A percentile compares a stretch with the other conserved stretches of the same genome.
These are phyloP conservation scores for Brachionus calyciflorus DNA, from an alignment of 1,140 invertebrate genomes.

Conservation along the genomic window DNA sequence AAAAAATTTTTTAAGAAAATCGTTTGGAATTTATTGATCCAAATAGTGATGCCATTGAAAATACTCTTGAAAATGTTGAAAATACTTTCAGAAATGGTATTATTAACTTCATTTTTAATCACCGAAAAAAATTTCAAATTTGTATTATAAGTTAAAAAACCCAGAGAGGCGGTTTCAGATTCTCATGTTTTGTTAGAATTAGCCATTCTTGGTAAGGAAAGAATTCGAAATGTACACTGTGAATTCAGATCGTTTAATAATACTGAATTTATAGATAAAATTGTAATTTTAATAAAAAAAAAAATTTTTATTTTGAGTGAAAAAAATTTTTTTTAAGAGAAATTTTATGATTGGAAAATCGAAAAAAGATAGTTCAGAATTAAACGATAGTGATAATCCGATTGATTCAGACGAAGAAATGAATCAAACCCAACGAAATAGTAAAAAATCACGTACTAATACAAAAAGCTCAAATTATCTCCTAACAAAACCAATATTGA, in stretches of 20 bases:
- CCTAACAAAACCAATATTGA: constrained; percentile 2
- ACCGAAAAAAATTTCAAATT: background rate
- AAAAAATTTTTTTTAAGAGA: constrained; percentile 11
- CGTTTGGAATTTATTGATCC: constrained; percentile 35
- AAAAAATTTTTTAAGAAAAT: constrained; percentile 35
- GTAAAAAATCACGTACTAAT: background rate
- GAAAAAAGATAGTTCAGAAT: background rate
- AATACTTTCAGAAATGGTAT: constrained; percentile 43
- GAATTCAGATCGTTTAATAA: constrained; percentile 45
- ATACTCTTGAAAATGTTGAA: constrained; percentile 30
- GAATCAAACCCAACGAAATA: background rate
- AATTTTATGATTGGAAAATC: constrained; percentile 14
- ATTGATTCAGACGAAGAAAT: constrained; percentile 13
- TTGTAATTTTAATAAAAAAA: background rate
- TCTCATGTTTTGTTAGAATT: constrained; percentile 30
- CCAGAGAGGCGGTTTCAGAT: constrained; percentile 29
- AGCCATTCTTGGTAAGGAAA: constrained; percentile 37
- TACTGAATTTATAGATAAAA: constrained; percentile 42
- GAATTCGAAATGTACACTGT: constrained; percentile 41
- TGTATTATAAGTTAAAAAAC: constrained; percentile 35
- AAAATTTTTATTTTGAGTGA: background rate
- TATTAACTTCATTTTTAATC: background rate
- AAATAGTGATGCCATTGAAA: constrained; percentile 41
- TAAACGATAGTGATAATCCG: background rate
- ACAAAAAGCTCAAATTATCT: background rate